Percentiles rank a stretch among this genome's conserved stretches.
Conservation (phyloP, 2,888 invertebrate genomes). For the Sepioteuthis lessoniana region DNA sequence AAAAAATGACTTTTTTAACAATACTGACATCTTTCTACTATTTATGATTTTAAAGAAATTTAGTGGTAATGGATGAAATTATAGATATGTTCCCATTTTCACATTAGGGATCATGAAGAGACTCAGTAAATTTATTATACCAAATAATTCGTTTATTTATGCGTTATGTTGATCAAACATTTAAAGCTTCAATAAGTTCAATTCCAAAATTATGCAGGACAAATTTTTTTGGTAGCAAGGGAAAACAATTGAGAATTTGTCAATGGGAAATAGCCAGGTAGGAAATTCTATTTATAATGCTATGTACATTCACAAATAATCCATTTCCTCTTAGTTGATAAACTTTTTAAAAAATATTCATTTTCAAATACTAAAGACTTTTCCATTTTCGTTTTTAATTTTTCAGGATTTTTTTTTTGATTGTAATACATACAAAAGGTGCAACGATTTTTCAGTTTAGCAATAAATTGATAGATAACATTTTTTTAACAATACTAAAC, state of each 20-base stretch:
- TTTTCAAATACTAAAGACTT: not conserved
- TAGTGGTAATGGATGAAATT: not conserved
- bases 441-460: too few relatives aligned
- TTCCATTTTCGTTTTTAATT: not conserved
- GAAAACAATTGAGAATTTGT: not conserved
- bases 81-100: not conserved
- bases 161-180: not conserved
- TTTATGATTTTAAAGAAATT: not conserved
- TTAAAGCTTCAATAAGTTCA: not conserved
- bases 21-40: not conserved
- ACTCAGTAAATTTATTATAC: not conserved
- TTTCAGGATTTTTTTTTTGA: not conserved
- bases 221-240: not conserved
- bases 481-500: too few relatives aligned
- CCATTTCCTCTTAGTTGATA: not conserved
- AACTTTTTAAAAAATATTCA: not conserved
- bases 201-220: not conserved
- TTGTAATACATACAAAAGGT: too few relatives aligned
- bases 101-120: not conserved
- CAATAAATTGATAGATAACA: too few relatives aligned
- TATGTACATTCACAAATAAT: constrained; percentile 36
- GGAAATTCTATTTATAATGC: not conserved
- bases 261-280: not conserved
- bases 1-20: not conserved
- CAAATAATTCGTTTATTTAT: too few relatives aligned